Percentiles rank a stretch among this genome's conserved stretches.
Evolutionary conservation across 2,113 vertebrate genomes (phyloP).

Genomic region (Murina feae): DNA sequence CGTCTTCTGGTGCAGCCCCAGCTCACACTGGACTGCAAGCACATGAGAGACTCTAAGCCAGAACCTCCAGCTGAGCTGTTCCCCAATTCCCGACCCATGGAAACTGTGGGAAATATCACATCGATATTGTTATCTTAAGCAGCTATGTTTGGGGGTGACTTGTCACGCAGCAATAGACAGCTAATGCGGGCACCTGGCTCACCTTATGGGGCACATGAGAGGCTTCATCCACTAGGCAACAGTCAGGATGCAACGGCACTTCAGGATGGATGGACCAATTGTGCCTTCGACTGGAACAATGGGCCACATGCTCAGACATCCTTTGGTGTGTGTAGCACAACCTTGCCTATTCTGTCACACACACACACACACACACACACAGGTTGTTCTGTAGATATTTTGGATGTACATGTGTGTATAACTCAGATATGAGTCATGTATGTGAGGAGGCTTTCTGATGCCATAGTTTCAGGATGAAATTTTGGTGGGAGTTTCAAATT

Average conservation of each 20-base stretch:
- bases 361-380: background rate
- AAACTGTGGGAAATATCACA: background rate
- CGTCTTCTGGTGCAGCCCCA: background rate
- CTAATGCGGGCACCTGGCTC: background rate
- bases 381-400: background rate
- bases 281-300: background rate
- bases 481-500: constrained; percentile 27
- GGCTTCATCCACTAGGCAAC: background rate
- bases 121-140: background rate
- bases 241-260: background rate
- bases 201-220: background rate
- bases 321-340: background rate
- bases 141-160: background rate
- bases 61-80: background rate
- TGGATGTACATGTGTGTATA: background rate
- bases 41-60: background rate
- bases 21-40: background rate
- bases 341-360: background rate
- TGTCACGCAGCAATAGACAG: background rate
- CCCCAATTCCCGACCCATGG: background rate
- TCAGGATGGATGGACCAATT: background rate
- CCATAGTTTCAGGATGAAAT: constrained; percentile 3
- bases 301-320: background rate
- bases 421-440: background rate
- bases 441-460: background rate